Evolutionary conservation across 2,113 vertebrate species (phyloP), one percentile per base, ranked within the genome.

Genomic region (Phrynosoma blainvillii): DNA sequence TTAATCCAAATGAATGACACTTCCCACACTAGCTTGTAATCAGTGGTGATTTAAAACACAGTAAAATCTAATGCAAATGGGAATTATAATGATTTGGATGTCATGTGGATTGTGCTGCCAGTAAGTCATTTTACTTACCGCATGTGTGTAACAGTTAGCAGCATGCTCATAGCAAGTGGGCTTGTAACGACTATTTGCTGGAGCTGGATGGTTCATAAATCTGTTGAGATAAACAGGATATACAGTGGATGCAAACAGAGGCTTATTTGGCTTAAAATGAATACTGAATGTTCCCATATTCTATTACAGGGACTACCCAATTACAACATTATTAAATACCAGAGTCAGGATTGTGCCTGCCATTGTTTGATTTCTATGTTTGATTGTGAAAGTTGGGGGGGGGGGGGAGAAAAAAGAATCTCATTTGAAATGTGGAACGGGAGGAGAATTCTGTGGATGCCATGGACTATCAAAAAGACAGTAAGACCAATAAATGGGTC

Each of bases 91-190:
- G 27, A 87, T 81, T 32, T 82, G 42, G n/a, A 70, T 56, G 52
- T 52, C 30, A 12, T 54, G 52, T 62, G 54, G 16, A 78, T n/a
- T 78, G 42, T 47, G 25, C 74, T 84, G 25, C 73, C 81, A 21
- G 52, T 3, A 59, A 52, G 8, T 0, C 21, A 13, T 2, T 25
- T 27, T 90, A 95, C 98, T 98, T 93, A 99, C 98, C 89, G 98
- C 98, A 30, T 99, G 99, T 84, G 98, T 99, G 96, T 99, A 99
- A 96, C 98, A 99, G 97, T 99, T 99, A 84, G 99, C 99, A 90
- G 99, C 99, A 85, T 99, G 99, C 87, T 99, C 98, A 0, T 99
- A 99, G 95, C 98, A 97, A 52, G 99, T 99, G 84, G 99, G 98
- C 88, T 98, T 98, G 95, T 99, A 99, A 94, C 98, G 98, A 96